Conservation (phyloP, 1,140 invertebrate species). For the Latrodectus geometricus region DNA sequence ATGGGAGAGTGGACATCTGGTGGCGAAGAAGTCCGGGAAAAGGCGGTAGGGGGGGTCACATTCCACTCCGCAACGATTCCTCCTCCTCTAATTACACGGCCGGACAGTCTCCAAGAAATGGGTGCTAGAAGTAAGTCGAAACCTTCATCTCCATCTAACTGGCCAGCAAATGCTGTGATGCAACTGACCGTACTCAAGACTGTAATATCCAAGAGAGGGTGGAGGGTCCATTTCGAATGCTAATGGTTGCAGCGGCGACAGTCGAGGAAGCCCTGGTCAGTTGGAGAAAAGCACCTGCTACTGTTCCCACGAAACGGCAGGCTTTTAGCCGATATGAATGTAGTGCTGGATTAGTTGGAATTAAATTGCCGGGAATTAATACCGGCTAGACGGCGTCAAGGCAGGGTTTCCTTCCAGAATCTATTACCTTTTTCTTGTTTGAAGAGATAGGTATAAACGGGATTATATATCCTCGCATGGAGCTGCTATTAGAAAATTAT, state of each 20-base stretch:
- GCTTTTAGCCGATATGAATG: constrained; percentile 5
- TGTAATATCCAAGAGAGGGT: not conserved
- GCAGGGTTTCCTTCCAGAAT: not conserved
- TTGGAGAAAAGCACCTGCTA: constrained; percentile 19
- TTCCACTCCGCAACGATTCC: not conserved
- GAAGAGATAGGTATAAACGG: too few species aligned
- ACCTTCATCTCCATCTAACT: not conserved
- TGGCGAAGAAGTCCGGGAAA: not conserved
- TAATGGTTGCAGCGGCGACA: constrained; percentile 15
- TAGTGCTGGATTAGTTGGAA: not conserved
- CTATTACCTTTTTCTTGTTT: not conserved
- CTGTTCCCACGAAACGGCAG: constrained; percentile 5
- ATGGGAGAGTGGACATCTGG: not conserved
- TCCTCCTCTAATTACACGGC: not conserved
- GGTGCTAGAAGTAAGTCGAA: not conserved
- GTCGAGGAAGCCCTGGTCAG: not conserved
- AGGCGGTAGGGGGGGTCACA: too few species aligned
- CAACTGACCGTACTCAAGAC: constrained; percentile 15
- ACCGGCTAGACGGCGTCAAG: not conserved
- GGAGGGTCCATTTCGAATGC: constrained; percentile 35
- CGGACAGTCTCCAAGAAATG: constrained; percentile 10
- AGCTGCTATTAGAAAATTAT: too few species aligned
- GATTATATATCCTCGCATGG: too few species aligned
- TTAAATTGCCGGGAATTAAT: constrained; percentile 14
- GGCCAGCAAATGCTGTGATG: not conserved